Conservation (phyloP, 2,797 vertebrate species). For the Zenarchopterus dispar region DNA sequence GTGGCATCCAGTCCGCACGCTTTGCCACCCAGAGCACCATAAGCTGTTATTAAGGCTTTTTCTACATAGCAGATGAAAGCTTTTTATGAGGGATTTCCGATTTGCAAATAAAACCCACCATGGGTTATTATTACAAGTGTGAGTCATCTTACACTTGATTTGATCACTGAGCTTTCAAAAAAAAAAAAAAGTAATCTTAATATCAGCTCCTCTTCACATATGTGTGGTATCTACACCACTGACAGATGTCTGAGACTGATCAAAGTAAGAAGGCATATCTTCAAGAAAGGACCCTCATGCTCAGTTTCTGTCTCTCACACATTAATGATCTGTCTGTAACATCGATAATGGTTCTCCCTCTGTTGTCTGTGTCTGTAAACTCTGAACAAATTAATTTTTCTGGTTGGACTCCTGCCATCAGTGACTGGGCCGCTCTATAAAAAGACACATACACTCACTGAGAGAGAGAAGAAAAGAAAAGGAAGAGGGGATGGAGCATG, state of each 20-base stretch:
- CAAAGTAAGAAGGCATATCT: conserved; percentile 5
- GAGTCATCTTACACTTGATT: conserved; percentile 23
- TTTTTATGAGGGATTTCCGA: no score
- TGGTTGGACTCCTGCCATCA: conserved; percentile 50
- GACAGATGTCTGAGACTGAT: conserved; percentile 1
- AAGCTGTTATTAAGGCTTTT: no score
- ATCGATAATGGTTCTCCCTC: conserved; percentile 36
- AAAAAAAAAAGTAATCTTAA: neutral
- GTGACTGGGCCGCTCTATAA: conserved; percentile 36
- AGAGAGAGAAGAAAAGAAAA: conserved; percentile 10
- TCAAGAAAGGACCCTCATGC: conserved; percentile 3
- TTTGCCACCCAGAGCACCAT: no score
- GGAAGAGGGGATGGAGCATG: conserved; percentile 4
- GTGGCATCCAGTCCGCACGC: neutral
- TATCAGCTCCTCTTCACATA: conserved; percentile 10
- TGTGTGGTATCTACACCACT: neutral
- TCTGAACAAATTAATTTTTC: conserved; percentile 45
- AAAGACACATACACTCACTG: conserved; percentile 25
- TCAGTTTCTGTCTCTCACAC: conserved; percentile 1
- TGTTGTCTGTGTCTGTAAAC: conserved; percentile 36
- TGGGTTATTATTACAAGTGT: neutral
- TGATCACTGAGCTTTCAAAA: conserved; percentile 1
- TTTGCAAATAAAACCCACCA: no score
- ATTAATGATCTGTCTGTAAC: conserved; percentile 15
- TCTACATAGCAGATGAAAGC: no score